phyloP scores from a whole-genome alignment of 2,113 vertebrate species.

The Nothocercus julius region DNA sequence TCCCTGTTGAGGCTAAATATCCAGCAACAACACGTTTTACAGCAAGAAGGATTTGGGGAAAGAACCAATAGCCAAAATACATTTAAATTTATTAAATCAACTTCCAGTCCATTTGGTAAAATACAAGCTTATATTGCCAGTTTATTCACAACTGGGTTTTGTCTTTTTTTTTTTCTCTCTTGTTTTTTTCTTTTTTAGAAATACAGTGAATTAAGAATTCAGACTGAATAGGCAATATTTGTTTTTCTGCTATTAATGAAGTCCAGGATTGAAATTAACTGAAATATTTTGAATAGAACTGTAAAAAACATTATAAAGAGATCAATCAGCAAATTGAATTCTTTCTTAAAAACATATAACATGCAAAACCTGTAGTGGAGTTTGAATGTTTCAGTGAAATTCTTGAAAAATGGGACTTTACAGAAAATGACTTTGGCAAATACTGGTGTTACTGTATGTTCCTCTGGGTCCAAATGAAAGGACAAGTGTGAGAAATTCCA shows the following conservation, averaged over 20 bases:
- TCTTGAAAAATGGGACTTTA: conserved; percentile 13
- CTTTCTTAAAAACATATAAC: conserved; percentile 52
- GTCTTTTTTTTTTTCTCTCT: background rate
- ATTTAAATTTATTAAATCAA: conserved; percentile 54
- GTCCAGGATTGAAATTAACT: conserved; percentile 45
- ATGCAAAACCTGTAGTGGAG: conserved; percentile 49
- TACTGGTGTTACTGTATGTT: background rate
- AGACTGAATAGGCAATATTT: conserved; percentile 15
- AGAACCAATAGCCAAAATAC: conserved; percentile 36
- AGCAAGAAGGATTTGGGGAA: background rate
- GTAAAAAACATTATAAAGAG: conserved; percentile 61
- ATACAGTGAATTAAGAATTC: conserved; percentile 50
- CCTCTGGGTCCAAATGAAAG: background rate
- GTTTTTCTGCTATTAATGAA: conserved; percentile 54
- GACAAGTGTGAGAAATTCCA: background rate
- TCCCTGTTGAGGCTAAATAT: background rate
- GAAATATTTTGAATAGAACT: conserved; percentile 41
- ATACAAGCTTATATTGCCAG: conserved; percentile 47
- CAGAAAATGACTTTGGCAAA: conserved; percentile 21
- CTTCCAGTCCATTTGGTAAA: conserved; percentile 49
- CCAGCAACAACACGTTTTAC: background rate
- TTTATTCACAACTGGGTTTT: conserved; percentile 12
- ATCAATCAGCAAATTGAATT: conserved; percentile 51
- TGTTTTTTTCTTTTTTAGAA: conserved; percentile 30
- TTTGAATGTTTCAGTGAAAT: conserved; percentile 1